phyloP scores from a whole-genome alignment of 2,797 vertebrate species.

The Peromyscus eremicus region DNA sequence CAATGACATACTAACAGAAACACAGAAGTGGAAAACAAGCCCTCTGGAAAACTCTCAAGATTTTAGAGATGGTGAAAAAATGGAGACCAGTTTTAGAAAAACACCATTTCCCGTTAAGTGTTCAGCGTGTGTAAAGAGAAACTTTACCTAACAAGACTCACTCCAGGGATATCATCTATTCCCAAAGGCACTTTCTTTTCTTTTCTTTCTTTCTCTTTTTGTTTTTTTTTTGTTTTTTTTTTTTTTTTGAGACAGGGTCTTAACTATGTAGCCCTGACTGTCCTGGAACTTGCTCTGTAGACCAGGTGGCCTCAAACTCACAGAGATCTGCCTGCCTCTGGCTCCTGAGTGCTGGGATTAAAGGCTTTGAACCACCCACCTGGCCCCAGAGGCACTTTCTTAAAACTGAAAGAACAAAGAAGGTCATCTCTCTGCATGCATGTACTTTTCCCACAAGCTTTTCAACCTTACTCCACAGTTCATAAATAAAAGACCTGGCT shows the following conservation, averaged over 20 bases:
- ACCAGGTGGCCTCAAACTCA: not conserved
- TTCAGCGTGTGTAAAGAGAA: conserved; percentile 84
- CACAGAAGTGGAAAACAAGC: conserved; percentile 54
- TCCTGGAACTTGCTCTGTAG: not conserved
- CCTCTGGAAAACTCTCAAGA: conserved; percentile 63
- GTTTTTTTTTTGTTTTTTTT: not conserved
- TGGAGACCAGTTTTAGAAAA: conserved; percentile 79
- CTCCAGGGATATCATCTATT: conserved; percentile 86
- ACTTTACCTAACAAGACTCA: conserved; percentile 88
- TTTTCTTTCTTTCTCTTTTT: not conserved
- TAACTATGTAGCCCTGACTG: not conserved
- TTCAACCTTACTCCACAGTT: conserved; percentile 82
- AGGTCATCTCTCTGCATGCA: conserved; percentile 88
- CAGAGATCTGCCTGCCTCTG: not conserved
- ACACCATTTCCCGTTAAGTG: conserved; percentile 71
- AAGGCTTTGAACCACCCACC: not conserved
- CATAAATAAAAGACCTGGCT: conserved; percentile 84
- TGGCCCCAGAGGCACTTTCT: conserved; percentile 86
- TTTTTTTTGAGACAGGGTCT: not conserved
- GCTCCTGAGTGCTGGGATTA: not conserved
- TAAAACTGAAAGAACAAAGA: conserved; percentile 89
- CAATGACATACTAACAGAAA: conserved; percentile 51
- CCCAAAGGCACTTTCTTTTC: conserved; percentile 87
- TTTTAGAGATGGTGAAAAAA: conserved; percentile 48
- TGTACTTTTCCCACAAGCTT: conserved; percentile 86